phyloP scores from a whole-genome alignment of 2,888 invertebrate species.

The Eupithecia pulchellata region DNA sequence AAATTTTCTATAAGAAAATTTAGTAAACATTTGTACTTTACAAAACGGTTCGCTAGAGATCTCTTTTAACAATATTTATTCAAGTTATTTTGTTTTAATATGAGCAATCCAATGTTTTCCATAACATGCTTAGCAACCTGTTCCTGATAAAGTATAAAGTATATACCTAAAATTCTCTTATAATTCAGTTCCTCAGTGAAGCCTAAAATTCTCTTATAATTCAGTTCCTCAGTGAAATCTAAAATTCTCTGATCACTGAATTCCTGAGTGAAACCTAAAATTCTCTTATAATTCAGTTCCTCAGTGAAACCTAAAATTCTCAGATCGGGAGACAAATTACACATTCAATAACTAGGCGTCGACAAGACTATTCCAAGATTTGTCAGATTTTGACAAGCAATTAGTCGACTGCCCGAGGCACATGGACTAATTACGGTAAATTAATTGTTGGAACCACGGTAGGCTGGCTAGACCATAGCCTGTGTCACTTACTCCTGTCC shows the following conservation, averaged over 20 bases:
- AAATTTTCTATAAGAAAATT: not conserved
- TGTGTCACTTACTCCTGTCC: conserved; percentile 17
- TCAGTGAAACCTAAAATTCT: too few species aligned
- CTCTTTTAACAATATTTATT: not conserved
- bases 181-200: too few species aligned
- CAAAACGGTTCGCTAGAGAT: not conserved
- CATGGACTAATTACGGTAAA: conserved; percentile 66
- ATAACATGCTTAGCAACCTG: too few species aligned
- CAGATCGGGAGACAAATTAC: not conserved
- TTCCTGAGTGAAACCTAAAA: too few species aligned
- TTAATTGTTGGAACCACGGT: conserved; percentile 60
- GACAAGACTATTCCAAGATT: conserved; percentile 49
- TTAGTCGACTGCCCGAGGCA: conserved; percentile 66
- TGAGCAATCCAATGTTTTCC: too few species aligned
- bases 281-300: too few species aligned
- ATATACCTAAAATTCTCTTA: too few species aligned
- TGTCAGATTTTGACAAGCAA: conserved; percentile 70
- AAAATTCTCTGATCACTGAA: too few species aligned
- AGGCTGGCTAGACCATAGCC: conserved; percentile 9
- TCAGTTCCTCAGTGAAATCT: too few species aligned
- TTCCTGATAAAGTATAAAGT: too few species aligned
- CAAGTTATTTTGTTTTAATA: too few species aligned
- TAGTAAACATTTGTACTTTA: not conserved
- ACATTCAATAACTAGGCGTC: conserved; percentile 15
- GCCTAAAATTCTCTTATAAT: too few species aligned